Conservation (phyloP, 2,888 invertebrate genomes). For the Lepidochrysops patricia region DNA sequence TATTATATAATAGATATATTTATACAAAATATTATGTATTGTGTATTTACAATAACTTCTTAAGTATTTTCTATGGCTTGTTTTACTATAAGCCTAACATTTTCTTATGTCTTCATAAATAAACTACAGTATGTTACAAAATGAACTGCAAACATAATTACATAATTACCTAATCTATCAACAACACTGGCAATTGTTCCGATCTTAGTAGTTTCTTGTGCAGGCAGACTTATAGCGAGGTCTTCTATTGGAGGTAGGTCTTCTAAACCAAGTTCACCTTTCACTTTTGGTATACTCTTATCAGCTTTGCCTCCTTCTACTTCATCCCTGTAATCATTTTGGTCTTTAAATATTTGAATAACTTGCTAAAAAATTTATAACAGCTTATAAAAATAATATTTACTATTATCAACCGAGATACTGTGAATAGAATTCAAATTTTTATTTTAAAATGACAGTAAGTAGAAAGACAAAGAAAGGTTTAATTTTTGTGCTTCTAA, state of each 20-base stretch:
- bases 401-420: no score
- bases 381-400: not conserved
- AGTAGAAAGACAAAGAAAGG: no score
- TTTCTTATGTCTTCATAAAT: not conserved
- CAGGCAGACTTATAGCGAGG: slow-evolving; percentile 83
- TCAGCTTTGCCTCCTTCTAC: slow-evolving; percentile 37
- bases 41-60: no score
- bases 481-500: no score
- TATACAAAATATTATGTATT: no score
- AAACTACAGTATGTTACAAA: no score
- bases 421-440: not conserved
- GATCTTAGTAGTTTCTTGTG: slow-evolving; percentile 81
- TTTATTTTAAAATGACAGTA: not conserved
- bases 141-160: not conserved
- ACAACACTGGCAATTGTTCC: slow-evolving; percentile 83
- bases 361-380: not conserved
- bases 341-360: slow-evolving; percentile 10
- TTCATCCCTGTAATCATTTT: slow-evolving; percentile 44
- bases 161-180: slow-evolving; percentile 77
- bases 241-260: slow-evolving; percentile 89
- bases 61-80: no score
- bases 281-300: slow-evolving; percentile 48
- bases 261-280: slow-evolving; percentile 76
- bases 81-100: no score
- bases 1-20: no score